These are phyloP conservation scores for Myotis davidii DNA, from an alignment of 2,113 vertebrate genomes.

Conservation along the genomic window DNA sequence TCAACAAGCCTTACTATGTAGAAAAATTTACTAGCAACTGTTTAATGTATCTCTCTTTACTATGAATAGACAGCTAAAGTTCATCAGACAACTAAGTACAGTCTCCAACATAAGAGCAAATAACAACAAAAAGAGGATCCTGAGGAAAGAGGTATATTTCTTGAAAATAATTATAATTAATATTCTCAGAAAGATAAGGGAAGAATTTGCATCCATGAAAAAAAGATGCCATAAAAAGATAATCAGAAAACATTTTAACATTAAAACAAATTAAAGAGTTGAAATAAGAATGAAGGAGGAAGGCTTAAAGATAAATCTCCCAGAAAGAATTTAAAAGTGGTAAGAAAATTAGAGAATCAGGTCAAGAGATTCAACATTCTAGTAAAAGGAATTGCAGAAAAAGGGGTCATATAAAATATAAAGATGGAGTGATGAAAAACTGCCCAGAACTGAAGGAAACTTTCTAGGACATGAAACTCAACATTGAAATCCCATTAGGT, in stretches of 20 bases:
- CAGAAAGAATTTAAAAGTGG: background rate
- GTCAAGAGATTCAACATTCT: background rate
- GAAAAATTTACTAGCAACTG: background rate
- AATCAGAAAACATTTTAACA: slow-evolving; percentile 10
- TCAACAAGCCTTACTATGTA: background rate
- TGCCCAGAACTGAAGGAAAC: background rate
- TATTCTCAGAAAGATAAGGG: background rate
- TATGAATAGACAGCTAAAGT: background rate
- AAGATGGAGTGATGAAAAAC: background rate
- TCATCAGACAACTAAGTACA: slow-evolving; percentile 27
- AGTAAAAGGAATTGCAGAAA: slow-evolving; percentile 17
- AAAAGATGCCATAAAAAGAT: background rate
- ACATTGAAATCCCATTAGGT: background rate
- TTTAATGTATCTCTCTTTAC: slow-evolving; percentile 15
- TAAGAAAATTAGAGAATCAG: background rate
- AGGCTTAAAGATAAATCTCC: slow-evolving; percentile 3
- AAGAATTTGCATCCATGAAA: slow-evolving; percentile 36
- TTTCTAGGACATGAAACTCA: background rate
- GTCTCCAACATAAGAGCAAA: slow-evolving; percentile 5
- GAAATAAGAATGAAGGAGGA: slow-evolving; percentile 24
- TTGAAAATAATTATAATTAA: slow-evolving; percentile 31
- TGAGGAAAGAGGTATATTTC: background rate
- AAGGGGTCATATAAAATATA: background rate
- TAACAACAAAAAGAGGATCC: background rate
- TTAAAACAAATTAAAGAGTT: background rate